Evolutionary conservation across 53 echinoderm and acorn worm species (phyloP), one percentile per base, ranked within the genome.

Genomic region (Temnopleurus reevesii): DNA sequence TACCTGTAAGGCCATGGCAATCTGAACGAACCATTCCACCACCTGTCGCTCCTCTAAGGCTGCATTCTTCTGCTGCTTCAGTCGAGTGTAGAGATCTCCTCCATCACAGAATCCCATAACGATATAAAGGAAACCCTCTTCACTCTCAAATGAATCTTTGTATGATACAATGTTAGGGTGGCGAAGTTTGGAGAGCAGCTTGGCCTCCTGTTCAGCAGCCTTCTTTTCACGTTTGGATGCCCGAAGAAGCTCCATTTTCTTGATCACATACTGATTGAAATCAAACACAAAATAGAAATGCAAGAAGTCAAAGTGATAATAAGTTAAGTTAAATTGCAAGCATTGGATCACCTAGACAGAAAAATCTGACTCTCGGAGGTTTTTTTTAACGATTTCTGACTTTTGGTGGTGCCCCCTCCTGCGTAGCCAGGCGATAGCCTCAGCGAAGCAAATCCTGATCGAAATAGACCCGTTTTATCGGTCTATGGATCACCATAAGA

Each of bases 1-100:
- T n/a, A 98, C 98, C 98, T 98, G 98, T 58, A 98, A 54, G 19
- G 98, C 98, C 98, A 98, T 98, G 25, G 98, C 98, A 26, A 98
- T 98, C 89, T 98, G 98, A 18, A 98, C 98, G 81, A 98, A 98
- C 98, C 98, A 98, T 60, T 98, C 98, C 60, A 98, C 98, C 55
- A 98, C 95, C 77, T 98, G 98, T 53, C 92, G 95, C 87, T 98
- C 98, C 29, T 89, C 81, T 44, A 98, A 77, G 28, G 95, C 87
- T 15, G 31, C 51, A 10, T 92, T 91, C 64, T 96, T 96, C 90
- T 98, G 98, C 56, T 94, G 93, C 35, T 98, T 98, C 46, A 98
- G 90, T 18, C 92, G 88, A 46, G 90, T 93, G 90, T 98, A 98
- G 2, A 98, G 79, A 64, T 98, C 98, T 7, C 98, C 98, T 0